Conservation (phyloP, 2,113 vertebrate species). For the Murina feae region DNA sequence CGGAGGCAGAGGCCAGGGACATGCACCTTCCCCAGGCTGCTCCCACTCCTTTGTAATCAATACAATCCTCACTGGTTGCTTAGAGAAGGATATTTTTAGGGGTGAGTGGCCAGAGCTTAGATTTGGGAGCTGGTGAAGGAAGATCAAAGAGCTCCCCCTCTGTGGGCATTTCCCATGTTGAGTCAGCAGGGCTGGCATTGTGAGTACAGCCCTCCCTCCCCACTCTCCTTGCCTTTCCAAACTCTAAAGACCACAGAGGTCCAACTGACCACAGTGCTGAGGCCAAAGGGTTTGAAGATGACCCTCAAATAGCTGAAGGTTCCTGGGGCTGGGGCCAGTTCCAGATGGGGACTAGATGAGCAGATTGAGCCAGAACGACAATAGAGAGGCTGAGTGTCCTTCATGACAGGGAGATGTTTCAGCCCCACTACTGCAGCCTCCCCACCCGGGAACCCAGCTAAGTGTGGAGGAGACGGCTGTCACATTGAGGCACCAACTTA, state of each 20-base stretch:
- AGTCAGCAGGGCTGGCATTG: neutral
- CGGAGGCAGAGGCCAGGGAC: neutral
- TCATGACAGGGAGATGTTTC: neutral
- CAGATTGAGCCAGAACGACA: neutral
- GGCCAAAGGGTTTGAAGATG: neutral
- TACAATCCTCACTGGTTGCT: slow-evolving; percentile 30
- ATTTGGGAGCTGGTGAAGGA: slow-evolving; percentile 7
- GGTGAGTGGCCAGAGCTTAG: slow-evolving; percentile 50
- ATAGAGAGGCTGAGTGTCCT: neutral
- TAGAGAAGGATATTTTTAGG: slow-evolving; percentile 40
- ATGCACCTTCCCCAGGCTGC: neutral
- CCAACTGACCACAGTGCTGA: neutral
- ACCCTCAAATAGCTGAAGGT: neutral
- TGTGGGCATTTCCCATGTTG: neutral
- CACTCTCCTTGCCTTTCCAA: neutral
- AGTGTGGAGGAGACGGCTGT: too few relatives aligned
- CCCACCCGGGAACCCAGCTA: neutral
- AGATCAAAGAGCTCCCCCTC: slow-evolving; percentile 38
- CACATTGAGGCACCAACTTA: fast-evolving
- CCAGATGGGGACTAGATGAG: neutral
- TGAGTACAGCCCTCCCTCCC: neutral
- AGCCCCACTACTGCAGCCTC: neutral
- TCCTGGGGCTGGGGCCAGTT: neutral
- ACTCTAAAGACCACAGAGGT: neutral
- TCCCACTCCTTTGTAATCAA: neutral